A percentile compares a stretch with the other conserved stretches of the same genome.
Conservation (phyloP, 2,797 vertebrate species). For the Ateles fusciceps region DNA sequence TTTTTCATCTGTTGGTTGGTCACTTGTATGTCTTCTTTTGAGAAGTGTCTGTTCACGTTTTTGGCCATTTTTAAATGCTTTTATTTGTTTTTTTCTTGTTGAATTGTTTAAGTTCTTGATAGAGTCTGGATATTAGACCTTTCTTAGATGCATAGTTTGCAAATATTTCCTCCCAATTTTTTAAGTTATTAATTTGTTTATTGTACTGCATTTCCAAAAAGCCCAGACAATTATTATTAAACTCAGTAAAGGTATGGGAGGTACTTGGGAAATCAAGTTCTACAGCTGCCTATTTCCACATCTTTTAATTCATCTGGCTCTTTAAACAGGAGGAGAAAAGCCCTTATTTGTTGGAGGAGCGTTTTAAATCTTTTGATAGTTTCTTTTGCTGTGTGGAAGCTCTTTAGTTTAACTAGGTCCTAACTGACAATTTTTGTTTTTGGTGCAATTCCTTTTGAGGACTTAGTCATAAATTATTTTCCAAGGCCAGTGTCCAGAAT, state of each 20-base stretch:
- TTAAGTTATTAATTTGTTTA: conserved; percentile 80
- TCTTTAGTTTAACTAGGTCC: neutral
- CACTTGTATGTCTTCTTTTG: neutral
- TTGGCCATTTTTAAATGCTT: neutral
- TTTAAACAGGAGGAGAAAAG: conserved; percentile 13
- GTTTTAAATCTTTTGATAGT: neutral
- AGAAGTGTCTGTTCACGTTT: neutral
- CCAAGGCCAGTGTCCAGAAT: neutral
- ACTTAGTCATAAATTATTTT: neutral
- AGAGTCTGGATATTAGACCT: neutral
- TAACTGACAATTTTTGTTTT: neutral
- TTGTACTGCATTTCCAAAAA: conserved; percentile 83
- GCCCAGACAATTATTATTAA: conserved; percentile 79
- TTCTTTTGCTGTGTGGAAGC: neutral
- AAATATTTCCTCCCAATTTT: neutral
- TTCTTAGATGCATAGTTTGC: neutral
- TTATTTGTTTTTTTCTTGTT: neutral
- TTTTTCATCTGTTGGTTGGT: neutral
- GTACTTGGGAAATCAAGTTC: conserved; percentile 31
- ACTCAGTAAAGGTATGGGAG: conserved; percentile 42
- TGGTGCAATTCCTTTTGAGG: neutral
- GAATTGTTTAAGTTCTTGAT: neutral
- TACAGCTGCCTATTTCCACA: conserved; percentile 48
- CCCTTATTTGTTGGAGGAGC: conserved; percentile 57
- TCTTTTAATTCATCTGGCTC: conserved; percentile 64